A percentile compares a stretch with the other conserved stretches of the same genome.
Conservation (phyloP, 2,797 vertebrate genomes). For the Esox masquinongy region DNA sequence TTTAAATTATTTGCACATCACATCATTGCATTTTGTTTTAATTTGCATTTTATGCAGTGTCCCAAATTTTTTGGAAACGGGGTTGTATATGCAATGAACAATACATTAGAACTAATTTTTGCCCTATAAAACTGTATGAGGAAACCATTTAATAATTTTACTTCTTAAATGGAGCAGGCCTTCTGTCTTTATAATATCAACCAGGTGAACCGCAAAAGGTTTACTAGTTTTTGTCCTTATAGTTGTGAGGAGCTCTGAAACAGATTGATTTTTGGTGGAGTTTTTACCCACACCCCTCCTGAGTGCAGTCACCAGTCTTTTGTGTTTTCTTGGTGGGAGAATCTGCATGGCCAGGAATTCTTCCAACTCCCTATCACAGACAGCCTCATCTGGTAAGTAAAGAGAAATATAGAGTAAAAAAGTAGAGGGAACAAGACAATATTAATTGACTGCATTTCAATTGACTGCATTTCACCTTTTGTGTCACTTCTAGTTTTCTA, state of each 20-base stretch:
- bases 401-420: not conserved
- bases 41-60: too few species aligned
- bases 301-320: not conserved
- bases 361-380: constrained; percentile 25
- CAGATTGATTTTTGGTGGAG: not conserved
- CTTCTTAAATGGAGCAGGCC: not conserved
- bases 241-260: not conserved
- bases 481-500: not conserved
- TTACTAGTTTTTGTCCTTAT: not conserved
- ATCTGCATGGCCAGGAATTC: constrained; percentile 16
- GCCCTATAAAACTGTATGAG: not conserved
- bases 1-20: too few species aligned
- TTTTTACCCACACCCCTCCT: not conserved
- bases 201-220: not conserved
- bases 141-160: constrained; percentile 1
- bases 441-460: not conserved
- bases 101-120: not conserved
- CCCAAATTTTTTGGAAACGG: too few species aligned
- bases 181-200: not conserved
- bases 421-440: not conserved
- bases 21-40: too few species aligned
- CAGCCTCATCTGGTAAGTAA: constrained; percentile 3
- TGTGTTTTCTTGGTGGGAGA: constrained; percentile 16
- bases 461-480: too few species aligned
- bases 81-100: too few species aligned